These are phyloP conservation scores for Drosophila sp. DNA, from an alignment of 1,140 invertebrate genomes.

Conservation along the genomic window DNA sequence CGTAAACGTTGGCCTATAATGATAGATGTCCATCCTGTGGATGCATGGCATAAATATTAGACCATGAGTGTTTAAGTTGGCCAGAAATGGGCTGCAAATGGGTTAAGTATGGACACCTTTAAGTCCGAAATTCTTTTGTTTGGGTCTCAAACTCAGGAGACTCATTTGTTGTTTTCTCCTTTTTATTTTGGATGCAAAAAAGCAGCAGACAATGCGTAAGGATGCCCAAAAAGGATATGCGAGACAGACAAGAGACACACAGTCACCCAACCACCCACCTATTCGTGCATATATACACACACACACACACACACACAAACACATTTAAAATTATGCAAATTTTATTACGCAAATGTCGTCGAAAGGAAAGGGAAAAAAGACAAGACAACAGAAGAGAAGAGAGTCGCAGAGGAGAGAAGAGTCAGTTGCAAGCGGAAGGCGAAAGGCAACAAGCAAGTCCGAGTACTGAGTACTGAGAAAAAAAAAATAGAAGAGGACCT, in stretches of 20 bases:
- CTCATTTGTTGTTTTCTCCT: conserved; percentile 55
- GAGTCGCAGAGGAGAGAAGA: conserved; percentile 3
- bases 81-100: background rate
- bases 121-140: conserved; percentile 43
- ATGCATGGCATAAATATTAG: no score
- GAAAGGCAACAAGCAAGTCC: conserved; percentile 59
- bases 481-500: conserved; percentile 59
- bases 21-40: no score
- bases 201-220: conserved; percentile 78
- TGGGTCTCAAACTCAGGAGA: conserved; percentile 33
- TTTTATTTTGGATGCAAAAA: conserved; percentile 55
- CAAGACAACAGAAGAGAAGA: conserved; percentile 13
- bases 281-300: conserved; percentile 33
- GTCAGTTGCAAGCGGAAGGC: conserved; percentile 11
- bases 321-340: conserved; percentile 82
- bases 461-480: conserved; percentile 42
- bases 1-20: no score
- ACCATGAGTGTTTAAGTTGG: background rate
- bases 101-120: conserved; percentile 46
- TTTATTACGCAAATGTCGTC: conserved; percentile 79
- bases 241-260: conserved; percentile 74
- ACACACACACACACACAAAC: conserved; percentile 38
- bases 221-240: conserved; percentile 74
- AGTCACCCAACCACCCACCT: conserved; percentile 29
- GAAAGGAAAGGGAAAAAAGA: conserved; percentile 19